A percentile compares a stretch with the other conserved stretches of the same genome.
Evolutionary conservation across 2,888 invertebrate species (phyloP).

Genomic region (Pristionchus arcanus): DNA sequence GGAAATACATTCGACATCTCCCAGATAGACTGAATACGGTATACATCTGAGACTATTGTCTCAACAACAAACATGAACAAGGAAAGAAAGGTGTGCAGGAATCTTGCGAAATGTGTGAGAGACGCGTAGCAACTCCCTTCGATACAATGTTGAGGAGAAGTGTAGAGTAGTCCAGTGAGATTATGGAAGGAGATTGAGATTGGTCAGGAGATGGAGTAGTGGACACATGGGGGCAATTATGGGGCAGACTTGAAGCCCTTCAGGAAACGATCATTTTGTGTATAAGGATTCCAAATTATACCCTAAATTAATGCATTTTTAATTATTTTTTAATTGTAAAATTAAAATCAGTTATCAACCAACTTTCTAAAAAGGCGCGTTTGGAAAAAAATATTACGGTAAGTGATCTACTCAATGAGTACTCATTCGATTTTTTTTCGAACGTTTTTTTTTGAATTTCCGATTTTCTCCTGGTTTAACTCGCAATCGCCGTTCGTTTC

Average conservation of each 20-base stretch:
- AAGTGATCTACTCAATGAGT: conserved; percentile 38
- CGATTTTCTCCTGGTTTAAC: background rate
- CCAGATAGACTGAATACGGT: background rate
- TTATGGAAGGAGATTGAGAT: conserved; percentile 27
- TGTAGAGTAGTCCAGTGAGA: conserved; percentile 12
- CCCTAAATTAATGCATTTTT: background rate
- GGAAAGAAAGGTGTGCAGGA: background rate
- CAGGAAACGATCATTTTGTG: background rate
- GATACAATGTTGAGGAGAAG: conserved; percentile 2
- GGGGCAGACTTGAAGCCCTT: background rate
- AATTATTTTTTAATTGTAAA: background rate
- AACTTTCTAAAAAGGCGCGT: background rate
- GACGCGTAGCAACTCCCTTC: conserved; percentile 7
- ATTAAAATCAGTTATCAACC: conserved; percentile 31
- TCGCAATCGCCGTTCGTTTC: background rate
- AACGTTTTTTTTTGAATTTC: background rate
- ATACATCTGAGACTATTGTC: background rate
- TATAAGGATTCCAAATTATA: background rate
- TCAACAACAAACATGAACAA: background rate
- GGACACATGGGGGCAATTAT: conserved; percentile 10
- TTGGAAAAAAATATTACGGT: background rate
- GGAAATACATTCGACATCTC: background rate
- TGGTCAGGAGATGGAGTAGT: conserved; percentile 1
- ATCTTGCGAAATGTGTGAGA: background rate
- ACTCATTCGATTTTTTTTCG: background rate